Base-by-base conservation (phyloP, 2,888 invertebrate genomes). In the Nemoura dubitans region DNA sequence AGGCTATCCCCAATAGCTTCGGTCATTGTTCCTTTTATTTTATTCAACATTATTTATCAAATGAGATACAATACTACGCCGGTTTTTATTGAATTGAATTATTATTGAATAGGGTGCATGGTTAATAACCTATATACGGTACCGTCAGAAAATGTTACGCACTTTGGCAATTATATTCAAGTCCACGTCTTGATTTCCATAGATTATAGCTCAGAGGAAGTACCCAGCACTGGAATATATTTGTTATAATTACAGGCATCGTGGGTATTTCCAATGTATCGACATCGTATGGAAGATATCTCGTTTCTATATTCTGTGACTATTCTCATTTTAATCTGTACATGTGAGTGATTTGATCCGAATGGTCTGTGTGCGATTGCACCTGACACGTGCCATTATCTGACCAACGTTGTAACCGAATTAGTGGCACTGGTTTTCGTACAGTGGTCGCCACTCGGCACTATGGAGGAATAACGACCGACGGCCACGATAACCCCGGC, bases 31-130 rank as follows among this genome's bases (percentile, higher is more conserved):
- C 59, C 2, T 7, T 1, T 59, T 59, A 59, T 59, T 59, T 21
- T 59, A 59, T 59, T 59, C 59, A 59, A 59, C 3, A 59, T 59
- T 59, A 59, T 59, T 59, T 59, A 59, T 59, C 59, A 59, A 59
- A 59, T 59, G 59, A 59, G 59, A 59, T 59, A 10, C 59, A 59
- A 59, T 59, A 59, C 59, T 59, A 59, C 59, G 59, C 21, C 59
- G 59, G 36, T 59, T 59, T 59, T 59, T 59, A 59, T 59, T 59
- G 59, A 59, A 59, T 59, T 59, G 59, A 59, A 59, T 59, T n/a
- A n/a, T n/a, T n/a, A n/a, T n/a, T n/a, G n/a, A n/a, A n/a, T n/a
- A n/a, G n/a, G 16, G 59, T 7, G 14, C 59, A 21, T 14, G 16
- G 59, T 16, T 59, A 59, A 59, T 59, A n/a, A n/a, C n/a, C n/a